Evolutionary conservation across 2,113 vertebrate species (phyloP), one percentile per base, ranked within the genome.

Genomic region (Rhea americana): DNA sequence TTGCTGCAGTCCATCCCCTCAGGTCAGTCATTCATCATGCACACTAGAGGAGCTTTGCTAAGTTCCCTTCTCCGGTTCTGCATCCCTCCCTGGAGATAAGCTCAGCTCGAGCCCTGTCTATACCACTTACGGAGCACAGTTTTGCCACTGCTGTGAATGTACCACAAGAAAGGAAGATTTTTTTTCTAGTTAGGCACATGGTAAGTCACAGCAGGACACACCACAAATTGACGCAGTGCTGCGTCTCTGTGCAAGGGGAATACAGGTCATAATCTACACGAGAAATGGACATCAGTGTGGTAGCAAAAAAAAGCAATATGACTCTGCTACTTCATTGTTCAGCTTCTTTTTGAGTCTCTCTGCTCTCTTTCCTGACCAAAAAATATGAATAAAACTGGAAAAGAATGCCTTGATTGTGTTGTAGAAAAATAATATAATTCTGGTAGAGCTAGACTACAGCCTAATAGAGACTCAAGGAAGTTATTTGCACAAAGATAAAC

Each of bases 1-100:
- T 89, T 26, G 90, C 90, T 96, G 71, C 70, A 89, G 80, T 74
- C 50, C 6, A 0, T 89, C 55, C 89, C 96, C 92, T 92, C 35
- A 41, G 94, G 94, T 94, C 93, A 85, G 53, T 70, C 91, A 94
- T 94, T 96, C 94, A 94, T 96, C 94, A 80, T 26, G 50, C 62
- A 82, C 65, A 89, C 95, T 91, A 95, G 94, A 85, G 92, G 94
- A 93, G 30, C 56, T 70, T 83, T 3, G 1, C 47, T 96, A 55
- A 73, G 78, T 82, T 93, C 82, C 82, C 85, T 89, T 80, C 82
- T 79, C 81, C 43, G n/a, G 59, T 35, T 82, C 70, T 87, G 39
- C 76, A 58, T 81, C 75, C 86, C 61, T 85, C 77, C 85, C 88
- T 94, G 88, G 81, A 91, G 91, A 90, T 75, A 82, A 59, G 37